These are phyloP conservation scores for Polyodon spathula DNA, from an alignment of 2,113 vertebrate genomes.

Conservation along the genomic window DNA sequence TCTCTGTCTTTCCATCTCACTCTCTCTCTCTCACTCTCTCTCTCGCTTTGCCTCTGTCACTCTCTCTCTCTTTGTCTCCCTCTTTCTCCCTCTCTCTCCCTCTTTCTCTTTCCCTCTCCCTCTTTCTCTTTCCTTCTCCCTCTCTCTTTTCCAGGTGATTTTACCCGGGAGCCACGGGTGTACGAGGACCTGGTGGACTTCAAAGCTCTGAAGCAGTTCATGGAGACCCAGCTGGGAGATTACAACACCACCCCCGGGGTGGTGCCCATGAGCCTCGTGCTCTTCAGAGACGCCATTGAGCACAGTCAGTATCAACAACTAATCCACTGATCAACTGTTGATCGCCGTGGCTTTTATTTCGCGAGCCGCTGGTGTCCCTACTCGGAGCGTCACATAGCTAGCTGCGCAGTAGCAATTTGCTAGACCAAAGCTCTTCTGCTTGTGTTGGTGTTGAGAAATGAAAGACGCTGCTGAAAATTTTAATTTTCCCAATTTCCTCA, in stretches of 20 bases:
- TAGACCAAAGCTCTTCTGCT: no score
- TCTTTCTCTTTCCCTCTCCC: neutral
- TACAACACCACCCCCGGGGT: constrained; percentile 63
- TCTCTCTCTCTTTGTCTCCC: neutral
- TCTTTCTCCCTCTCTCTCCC: neutral
- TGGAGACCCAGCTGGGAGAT: constrained; percentile 66
- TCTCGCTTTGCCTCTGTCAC: no score
- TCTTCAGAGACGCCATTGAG: constrained; percentile 75
- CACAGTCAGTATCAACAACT: constrained; percentile 54
- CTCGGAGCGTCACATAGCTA: no score
- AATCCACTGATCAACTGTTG: neutral
- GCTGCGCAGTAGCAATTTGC: no score
- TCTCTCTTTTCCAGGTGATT: constrained; percentile 59
- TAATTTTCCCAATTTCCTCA: no score
- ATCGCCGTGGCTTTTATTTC: no score
- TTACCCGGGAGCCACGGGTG: constrained; percentile 57
- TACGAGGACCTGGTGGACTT: constrained; percentile 75
- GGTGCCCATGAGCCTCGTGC: constrained; percentile 68
- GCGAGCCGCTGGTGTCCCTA: no score
- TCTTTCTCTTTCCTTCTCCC: neutral
- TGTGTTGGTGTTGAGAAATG: no score
- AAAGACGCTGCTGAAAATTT: no score
- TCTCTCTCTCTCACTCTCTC: no score
- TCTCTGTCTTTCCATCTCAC: no score
- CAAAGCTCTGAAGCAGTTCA: constrained; percentile 56